phyloP scores from a whole-genome alignment of 2,797 vertebrate species.

The Acridotheres tristis region DNA sequence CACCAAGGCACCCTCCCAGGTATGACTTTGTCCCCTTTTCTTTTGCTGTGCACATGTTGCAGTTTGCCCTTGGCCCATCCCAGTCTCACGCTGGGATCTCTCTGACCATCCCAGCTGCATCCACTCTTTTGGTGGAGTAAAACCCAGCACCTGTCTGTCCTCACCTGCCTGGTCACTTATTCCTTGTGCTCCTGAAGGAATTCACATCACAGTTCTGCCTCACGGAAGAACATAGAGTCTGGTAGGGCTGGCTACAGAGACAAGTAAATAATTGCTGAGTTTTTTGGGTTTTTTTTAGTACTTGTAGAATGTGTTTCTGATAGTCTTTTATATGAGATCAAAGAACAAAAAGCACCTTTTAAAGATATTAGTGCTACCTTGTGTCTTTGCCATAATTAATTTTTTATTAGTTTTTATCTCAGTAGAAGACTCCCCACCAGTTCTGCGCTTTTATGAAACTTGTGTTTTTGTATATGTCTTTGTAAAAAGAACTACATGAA shows the following conservation, averaged over 20 bases:
- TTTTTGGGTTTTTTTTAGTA: background rate
- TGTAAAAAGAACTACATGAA: background rate
- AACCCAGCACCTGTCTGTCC: background rate
- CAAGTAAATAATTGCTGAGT: background rate
- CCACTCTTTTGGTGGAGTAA: background rate
- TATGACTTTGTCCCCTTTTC: accelerated
- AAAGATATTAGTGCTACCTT: background rate
- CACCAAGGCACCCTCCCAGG: accelerated
- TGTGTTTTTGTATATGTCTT: background rate
- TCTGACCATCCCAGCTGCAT: background rate
- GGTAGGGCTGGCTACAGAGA: background rate
- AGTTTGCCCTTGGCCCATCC: background rate
- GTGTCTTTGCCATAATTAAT: background rate
- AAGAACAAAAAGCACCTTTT: background rate
- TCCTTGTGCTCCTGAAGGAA: background rate
- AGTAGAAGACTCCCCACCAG: background rate
- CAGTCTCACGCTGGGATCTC: background rate
- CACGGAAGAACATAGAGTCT: background rate
- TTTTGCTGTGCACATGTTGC: accelerated
- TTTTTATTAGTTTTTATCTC: background rate
- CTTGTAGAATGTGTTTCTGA: background rate
- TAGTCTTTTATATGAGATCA: background rate
- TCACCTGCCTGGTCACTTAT: accelerated
- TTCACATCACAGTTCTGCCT: background rate
- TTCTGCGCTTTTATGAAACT: background rate